phyloP scores from a whole-genome alignment of 2,113 vertebrate genomes.

The Copsychus sechellarum region DNA sequence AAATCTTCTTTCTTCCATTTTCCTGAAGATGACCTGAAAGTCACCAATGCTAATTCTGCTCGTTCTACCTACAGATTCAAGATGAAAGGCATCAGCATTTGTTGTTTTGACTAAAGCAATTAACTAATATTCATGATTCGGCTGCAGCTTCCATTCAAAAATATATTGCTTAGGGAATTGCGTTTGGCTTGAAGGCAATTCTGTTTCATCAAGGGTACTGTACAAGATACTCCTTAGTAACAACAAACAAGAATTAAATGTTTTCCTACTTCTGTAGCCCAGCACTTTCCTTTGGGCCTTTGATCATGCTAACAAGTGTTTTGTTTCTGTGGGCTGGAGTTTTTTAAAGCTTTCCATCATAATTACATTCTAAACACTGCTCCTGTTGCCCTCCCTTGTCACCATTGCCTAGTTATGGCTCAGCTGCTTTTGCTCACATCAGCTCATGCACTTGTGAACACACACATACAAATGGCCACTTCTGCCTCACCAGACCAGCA shows the following conservation, averaged over 20 bases:
- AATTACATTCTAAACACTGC: neutral
- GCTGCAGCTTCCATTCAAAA: conserved; percentile 13
- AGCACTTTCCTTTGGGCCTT: neutral
- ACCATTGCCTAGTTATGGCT: neutral
- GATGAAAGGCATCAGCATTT: neutral
- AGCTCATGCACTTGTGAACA: neutral
- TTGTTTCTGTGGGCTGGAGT: neutral
- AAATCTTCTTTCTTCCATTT: neutral
- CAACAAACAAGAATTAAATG: neutral
- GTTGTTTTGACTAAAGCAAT: conserved; percentile 14
- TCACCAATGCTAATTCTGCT: neutral
- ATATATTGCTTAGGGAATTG: neutral
- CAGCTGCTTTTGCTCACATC: neutral
- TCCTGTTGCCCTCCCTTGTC: neutral
- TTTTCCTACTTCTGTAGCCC: neutral
- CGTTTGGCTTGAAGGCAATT: conserved; percentile 13
- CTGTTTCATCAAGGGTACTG: neutral
- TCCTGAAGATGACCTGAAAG: neutral
- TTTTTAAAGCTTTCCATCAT: neutral
- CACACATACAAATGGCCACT: fast-evolving
- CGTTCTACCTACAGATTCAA: neutral
- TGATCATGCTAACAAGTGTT: neutral
- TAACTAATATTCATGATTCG: neutral
- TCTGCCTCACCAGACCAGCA: neutral
- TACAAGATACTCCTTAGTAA: neutral